Evolutionary conservation across 2,797 vertebrate species (phyloP), one percentile per base, ranked within the genome.

Genomic region (Podarcis siculus): DNA sequence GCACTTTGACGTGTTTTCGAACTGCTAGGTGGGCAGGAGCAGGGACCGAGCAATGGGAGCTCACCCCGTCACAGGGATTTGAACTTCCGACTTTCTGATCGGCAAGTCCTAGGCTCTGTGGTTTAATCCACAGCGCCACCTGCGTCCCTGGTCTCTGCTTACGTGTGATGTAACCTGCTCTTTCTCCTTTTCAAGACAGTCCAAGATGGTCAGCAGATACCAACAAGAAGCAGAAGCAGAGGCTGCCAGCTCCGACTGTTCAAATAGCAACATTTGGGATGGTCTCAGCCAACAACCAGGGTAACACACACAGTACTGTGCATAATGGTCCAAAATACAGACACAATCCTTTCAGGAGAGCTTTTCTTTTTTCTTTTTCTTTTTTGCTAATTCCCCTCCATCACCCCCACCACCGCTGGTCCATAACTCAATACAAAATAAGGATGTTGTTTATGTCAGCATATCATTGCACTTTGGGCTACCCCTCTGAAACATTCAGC

Each of bases 161-260:
- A 10, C 8, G 4, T 35, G 30, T 30, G 61, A 79, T 45, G 2
- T 15, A 15, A 7, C 73, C 27, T 67, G 8, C 25, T 5, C 45
- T 82, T 8, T 91, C 82, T 78, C 78, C 8, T 17, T n/a, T 45
- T 82, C 84, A 37, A 96, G 95, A 79, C 92, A 81, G 86, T 96
- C 95, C 85, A 93, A 87, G n/a, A 91, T 91, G n/a, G 94, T 96
- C 55, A 91, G 91, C 77, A 89, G 95, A 87, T 2, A 10, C 3
- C 8, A n/a, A 7, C 25, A 23, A 37, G 3, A 73, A 73, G 7
- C 32, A 1, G 69, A 83, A 30, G 39, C 19, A 2, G 25, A 12
- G 1, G 2, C 37, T 23, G 3, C 17, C 21, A n/a, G 25, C 10
- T 3, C 39, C 5, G 76, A 64, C 9, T 66, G 80, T 42, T 32